Base-by-base conservation (phyloP, 2,888 invertebrate species). In the Drosophila formosana region DNA sequence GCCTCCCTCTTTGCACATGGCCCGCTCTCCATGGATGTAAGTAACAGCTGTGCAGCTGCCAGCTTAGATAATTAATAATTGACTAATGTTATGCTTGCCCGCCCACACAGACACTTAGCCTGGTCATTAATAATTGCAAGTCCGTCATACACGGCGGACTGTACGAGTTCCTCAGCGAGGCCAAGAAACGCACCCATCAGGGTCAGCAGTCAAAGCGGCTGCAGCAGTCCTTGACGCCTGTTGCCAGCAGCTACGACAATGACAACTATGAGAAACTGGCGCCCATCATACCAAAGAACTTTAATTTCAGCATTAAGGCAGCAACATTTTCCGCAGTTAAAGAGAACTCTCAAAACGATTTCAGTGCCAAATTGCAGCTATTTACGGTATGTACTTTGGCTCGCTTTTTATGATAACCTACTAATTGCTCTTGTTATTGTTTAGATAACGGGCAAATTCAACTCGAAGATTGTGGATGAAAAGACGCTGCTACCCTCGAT, bases 271-370 rank as follows among this genome's bases (percentile, higher is more conserved):
- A 94, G 41, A 94, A 95, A 90, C 92, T 96, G 70, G 94, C 95
- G 25, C 96, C 97, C 28, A 94, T 96, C 74, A 95, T 97, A 93
- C 97, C 97, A 93, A 97, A 96, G 95, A 96, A 95, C 92, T 95
- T 96, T 90, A 95, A 94, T 87, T 93, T 96, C 80, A 95, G 95
- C 92, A 94, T 97, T 80, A 96, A 96, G 82, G 94, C 95, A 75
- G 96, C 96, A 0, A 95, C 94, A 30, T 92, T 96, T 64, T 94
- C 94, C 46, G 95, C 96, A 45, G 94, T 95, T 9, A 94, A 95
- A 82, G 95, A 95, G 88, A 94, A 94, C 79, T 94, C 95, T 3
- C 94, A 95, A 82, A 95, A 95, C 37, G 95, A 95, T 87, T 95
- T 96, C 80, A 95, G 95, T 88, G 95, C 96, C 66, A 95, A 94